These are phyloP conservation scores for Galemys pyrenaicus DNA, from an alignment of 2,113 vertebrate species.

Conservation along the genomic window DNA sequence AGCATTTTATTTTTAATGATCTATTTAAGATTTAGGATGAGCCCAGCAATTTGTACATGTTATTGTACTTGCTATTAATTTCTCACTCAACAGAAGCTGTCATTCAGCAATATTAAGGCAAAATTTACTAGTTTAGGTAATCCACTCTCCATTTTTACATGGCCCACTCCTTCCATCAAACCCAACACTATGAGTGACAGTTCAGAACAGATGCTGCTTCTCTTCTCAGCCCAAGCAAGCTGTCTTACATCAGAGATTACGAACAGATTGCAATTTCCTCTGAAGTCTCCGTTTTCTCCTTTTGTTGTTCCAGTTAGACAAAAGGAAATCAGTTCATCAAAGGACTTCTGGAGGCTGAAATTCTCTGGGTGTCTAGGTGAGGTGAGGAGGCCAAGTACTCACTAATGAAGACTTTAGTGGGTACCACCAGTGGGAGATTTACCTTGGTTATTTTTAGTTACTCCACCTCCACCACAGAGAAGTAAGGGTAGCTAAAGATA, in stretches of 20 bases:
- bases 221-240: constrained; percentile 55
- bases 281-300: background rate
- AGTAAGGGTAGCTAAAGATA: background rate
- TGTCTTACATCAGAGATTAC: constrained; percentile 50
- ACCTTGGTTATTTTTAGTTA: background rate
- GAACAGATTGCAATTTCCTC: constrained; percentile 22
- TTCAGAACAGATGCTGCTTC: constrained; percentile 42
- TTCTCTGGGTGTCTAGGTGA: constrained; percentile 16
- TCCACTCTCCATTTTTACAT: constrained; percentile 42
- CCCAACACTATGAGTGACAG: constrained; percentile 8
- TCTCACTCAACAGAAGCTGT: constrained; percentile 35
- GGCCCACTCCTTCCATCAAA: constrained; percentile 27
- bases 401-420: background rate
- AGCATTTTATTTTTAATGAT: constrained; percentile 43
- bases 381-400: background rate
- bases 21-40: background rate
- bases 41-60: constrained; percentile 6
- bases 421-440: background rate
- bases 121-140: constrained; percentile 38
- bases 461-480: background rate
- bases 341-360: constrained; percentile 2
- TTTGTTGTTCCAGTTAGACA: constrained; percentile 29
- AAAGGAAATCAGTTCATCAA: constrained; percentile 48
- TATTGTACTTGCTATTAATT: background rate
- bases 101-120: constrained; percentile 43